Evolutionary conservation across 2,888 invertebrate species (phyloP), one percentile per base, ranked within the genome.

Genomic region (Drosophila eohydei): DNA sequence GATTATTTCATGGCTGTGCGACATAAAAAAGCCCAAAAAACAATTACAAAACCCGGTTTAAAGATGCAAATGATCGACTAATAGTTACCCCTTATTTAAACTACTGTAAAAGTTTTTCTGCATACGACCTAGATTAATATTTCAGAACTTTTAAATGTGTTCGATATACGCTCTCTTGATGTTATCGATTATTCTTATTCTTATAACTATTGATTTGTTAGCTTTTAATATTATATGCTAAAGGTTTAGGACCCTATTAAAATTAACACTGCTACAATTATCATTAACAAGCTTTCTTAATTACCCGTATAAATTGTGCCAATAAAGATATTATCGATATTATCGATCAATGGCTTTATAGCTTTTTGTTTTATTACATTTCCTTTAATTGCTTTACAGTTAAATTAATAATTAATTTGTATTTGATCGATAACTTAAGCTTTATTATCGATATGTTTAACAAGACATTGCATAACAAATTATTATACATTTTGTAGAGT

Each of bases 1-100:
- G 61, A 28, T 41, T 61, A 70, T 78, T 78, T 81, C 79, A 81
- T 81, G 81, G 71, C 73, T 64, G 46, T 66, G 81, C 61, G 30
- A 38, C 52, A 48, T 56, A 32, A 48, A 28, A 41, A 30, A 54
- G 43, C 70, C 74, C 21, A 55, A 56, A 36, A 46, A 66, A 59
- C 73, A 83, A 69, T 77, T 81, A 70, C 70, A 63, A 62, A 62
- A 63, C 11, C 12, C 9, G 28, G 6, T 38, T 38, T 0, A 12
- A 3, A 6, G 12, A 6, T 8, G 14, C 12, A 61, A 57, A n/a
- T 14, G 21, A 7, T 8, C 28, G 57, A 78, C 66, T 34, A 7
- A 0, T 11, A 40, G 36, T 12, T 61, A 73, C 73, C 38, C 4
- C 34, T 57, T 40, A 28, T 0, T 8, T n/a, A 12, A 9, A 7